A percentile compares a stretch with the other conserved stretches of the same genome.
Evolutionary conservation across 2,888 invertebrate species (phyloP).

Genomic region (Morpho achilles): DNA sequence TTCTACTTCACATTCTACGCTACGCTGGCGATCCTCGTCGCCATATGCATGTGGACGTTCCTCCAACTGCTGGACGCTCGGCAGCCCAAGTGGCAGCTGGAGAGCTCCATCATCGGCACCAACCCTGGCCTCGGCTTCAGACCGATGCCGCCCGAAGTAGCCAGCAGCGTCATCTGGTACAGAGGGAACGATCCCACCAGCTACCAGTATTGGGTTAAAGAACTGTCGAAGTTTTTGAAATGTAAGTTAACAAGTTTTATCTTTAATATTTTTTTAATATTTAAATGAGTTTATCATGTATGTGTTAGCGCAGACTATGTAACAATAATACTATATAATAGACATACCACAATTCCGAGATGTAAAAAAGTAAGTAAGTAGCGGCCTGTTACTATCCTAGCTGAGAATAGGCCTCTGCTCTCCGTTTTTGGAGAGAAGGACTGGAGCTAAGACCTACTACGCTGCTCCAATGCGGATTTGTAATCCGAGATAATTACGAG

Average conservation of each 20-base stretch:
- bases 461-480: no score
- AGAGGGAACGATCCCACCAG: constrained; percentile 88
- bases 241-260: constrained; percentile 74
- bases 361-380: no score
- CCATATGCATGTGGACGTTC: constrained; percentile 97
- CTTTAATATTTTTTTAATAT: not conserved
- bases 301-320: no score
- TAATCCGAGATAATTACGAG: no score
- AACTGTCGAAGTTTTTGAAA: constrained; percentile 86
- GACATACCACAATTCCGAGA: no score
- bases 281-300: no score
- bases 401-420: no score
- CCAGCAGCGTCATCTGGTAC: constrained; percentile 97
- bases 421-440: no score
- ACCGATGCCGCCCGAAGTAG: constrained; percentile 92
- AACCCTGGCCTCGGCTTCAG: constrained; percentile 98
- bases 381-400: no score
- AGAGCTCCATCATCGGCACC: constrained; percentile 92
- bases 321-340: no score
- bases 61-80: constrained; percentile 93
- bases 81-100: constrained; percentile 93
- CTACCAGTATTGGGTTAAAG: constrained; percentile 88
- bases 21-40: constrained; percentile 93
- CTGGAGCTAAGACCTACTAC: no score
- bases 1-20: constrained; percentile 97